Base-by-base conservation (phyloP, 2,888 invertebrate genomes). In the Amaurobius ferox region DNA sequence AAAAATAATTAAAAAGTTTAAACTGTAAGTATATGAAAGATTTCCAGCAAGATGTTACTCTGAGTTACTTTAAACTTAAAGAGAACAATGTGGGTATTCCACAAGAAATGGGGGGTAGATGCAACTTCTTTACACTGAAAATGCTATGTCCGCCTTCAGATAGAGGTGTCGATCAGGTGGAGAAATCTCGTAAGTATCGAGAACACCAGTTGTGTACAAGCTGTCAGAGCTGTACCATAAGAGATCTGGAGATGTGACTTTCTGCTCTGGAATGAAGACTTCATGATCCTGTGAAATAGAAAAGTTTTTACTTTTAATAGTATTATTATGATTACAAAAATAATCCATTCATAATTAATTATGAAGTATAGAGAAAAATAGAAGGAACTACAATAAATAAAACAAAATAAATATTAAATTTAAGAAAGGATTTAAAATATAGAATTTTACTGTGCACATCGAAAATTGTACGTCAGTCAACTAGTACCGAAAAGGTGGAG, bases 111-210 rank as follows among this genome's bases (percentile, higher is more conserved):
- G 55, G 55, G 68, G 66, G 39, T 11, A 26, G 40, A n/a, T 5
- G 48, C 29, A n/a, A 64, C 19, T 39, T 32, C 55, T 61, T 86
- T 64, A 87, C 44, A 64, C 61, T 35, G 70, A 28, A 68, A 81
- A 87, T 61, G 87, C 87, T 26, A 87, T 30, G 35, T 87, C 87
- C 61, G 87, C 87, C 71, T 87, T 87, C 26, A 87, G 48, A 35
- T 77, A 74, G 55, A 87, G 62, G n/a, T 73, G 77, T 29, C 35
- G 79, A 68, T 86, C 85, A 68, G 30, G 30, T 32, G 55, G 28
- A 44, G 67, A 73, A n/a, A n/a, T n/a, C 19, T 73, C 73, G 23
- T 62, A 73, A 29, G n/a, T 35, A 70, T 87, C 87, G 32, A 87
- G 68, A 35, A 87, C 73, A 29, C 87, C 87, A 67, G 81, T 68